These are phyloP conservation scores for Gallinago solitaria DNA, from an alignment of 2,797 vertebrate genomes.

Conservation along the genomic window DNA sequence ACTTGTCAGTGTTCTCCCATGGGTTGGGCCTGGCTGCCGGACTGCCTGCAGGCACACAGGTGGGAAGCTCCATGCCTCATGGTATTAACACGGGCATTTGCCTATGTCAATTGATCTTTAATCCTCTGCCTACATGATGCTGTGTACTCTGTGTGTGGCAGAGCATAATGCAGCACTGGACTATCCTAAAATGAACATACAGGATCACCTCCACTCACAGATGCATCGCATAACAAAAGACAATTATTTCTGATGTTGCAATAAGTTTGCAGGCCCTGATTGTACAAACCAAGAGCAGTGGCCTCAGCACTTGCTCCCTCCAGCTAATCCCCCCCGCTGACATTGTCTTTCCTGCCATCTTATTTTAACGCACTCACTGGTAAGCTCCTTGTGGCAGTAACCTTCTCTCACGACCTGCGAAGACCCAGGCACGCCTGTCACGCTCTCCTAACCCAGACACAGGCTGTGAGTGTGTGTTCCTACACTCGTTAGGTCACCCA, in stretches of 20 bases:
- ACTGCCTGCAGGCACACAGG: background rate
- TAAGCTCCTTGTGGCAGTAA: background rate
- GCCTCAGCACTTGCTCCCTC: background rate
- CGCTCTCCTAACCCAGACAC: background rate
- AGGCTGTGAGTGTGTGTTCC: background rate
- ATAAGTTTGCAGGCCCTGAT: background rate
- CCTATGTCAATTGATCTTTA: background rate
- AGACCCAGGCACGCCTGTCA: rapidly evolving
- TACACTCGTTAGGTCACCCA: rapidly evolving
- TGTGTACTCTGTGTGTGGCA: background rate
- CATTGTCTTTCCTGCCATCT: background rate
- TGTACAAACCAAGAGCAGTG: background rate
- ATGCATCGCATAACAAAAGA: rapidly evolving
- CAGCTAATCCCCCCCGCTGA: background rate
- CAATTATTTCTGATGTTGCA: background rate
- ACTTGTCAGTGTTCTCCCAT: background rate
- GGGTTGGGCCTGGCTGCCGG: background rate
- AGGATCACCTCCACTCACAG: background rate
- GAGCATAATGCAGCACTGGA: background rate
- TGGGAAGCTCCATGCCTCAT: background rate
- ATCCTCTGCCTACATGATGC: background rate
- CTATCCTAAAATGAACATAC: background rate
- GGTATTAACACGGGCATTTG: background rate
- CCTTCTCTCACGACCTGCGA: background rate
- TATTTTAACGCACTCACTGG: background rate